phyloP scores from a whole-genome alignment of 1,140 invertebrate species.

The Adelges cooleyi region DNA sequence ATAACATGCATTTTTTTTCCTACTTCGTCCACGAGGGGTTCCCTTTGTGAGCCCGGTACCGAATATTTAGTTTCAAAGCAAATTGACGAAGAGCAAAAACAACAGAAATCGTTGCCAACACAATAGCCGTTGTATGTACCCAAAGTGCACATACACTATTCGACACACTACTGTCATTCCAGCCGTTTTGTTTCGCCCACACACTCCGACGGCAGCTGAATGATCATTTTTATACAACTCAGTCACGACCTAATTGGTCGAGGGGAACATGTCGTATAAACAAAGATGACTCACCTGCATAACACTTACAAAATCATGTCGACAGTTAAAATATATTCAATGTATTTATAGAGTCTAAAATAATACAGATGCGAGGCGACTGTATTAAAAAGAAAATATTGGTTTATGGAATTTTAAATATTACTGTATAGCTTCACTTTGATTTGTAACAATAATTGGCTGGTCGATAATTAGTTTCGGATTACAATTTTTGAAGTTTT shows the following conservation, averaged over 20 bases:
- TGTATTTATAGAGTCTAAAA: too few relatives aligned
- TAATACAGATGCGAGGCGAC: too few relatives aligned
- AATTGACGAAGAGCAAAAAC: slow-evolving; percentile 25
- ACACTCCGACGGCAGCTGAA: too few relatives aligned
- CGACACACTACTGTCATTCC: not conserved
- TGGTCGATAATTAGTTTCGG: too few relatives aligned
- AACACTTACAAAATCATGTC: too few relatives aligned
- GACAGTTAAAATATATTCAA: too few relatives aligned
- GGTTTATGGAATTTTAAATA: too few relatives aligned
- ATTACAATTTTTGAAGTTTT: too few relatives aligned
- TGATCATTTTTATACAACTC: too few relatives aligned
- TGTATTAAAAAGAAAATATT: too few relatives aligned
- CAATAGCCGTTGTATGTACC: not conserved
- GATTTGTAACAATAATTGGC: too few relatives aligned
- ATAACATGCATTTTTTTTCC: not conserved
- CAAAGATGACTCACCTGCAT: not conserved
- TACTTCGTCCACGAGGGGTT: not conserved
- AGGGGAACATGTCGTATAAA: not conserved
- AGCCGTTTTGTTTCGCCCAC: not conserved
- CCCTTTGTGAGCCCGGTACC: not conserved
- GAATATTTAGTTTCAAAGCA: slow-evolving; percentile 25
- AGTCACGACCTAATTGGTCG: not conserved
- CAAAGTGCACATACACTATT: not conserved
- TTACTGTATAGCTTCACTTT: too few relatives aligned
- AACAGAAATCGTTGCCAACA: slow-evolving; percentile 22